These are phyloP conservation scores for Nothobranchius kuhntae DNA, from an alignment of 2,113 vertebrate species.

Conservation along the genomic window DNA sequence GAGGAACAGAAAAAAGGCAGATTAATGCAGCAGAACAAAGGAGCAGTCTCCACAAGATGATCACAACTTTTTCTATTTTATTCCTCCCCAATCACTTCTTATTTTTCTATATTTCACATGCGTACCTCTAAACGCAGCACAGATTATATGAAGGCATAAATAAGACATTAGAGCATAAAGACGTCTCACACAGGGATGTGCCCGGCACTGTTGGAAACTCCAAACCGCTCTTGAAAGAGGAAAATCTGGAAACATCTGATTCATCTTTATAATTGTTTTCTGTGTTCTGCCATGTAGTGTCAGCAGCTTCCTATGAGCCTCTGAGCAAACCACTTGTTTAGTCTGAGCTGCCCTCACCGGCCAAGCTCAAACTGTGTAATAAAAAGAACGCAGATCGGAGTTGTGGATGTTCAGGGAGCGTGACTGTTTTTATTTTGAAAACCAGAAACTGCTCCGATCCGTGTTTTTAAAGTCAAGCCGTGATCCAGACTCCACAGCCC, in stretches of 20 bases:
- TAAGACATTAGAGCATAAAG: not conserved
- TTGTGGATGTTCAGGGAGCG: constrained; percentile 31
- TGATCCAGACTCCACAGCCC: constrained; percentile 43
- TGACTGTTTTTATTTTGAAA: constrained; percentile 54
- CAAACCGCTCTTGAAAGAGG: constrained; percentile 2
- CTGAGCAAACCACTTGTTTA: constrained; percentile 63
- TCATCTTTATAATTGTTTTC: constrained; percentile 34
- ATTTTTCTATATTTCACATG: not conserved
- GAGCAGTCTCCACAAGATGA: constrained; percentile 64
- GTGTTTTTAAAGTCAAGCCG: constrained; percentile 58
- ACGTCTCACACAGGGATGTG: not conserved
- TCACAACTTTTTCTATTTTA: constrained; percentile 41
- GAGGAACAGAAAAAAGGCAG: constrained; percentile 64
- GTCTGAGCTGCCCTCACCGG: constrained; percentile 45
- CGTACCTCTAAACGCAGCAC: not conserved
- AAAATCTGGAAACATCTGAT: constrained; percentile 35
- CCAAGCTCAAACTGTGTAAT: constrained; percentile 26
- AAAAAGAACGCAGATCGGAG: constrained; percentile 43
- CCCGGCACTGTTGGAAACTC: constrained; percentile 11
- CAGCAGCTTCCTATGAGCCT: constrained; percentile 35
- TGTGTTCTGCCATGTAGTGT: constrained; percentile 19
- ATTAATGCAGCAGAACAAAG: constrained; percentile 76
- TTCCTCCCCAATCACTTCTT: constrained; percentile 5
- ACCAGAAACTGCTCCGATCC: constrained; percentile 18
- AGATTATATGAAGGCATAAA: constrained; percentile 17